A percentile compares a stretch with the other conserved stretches of the same genome.
Conservation (phyloP, 2,888 invertebrate genomes). For the Patella pellucida region DNA sequence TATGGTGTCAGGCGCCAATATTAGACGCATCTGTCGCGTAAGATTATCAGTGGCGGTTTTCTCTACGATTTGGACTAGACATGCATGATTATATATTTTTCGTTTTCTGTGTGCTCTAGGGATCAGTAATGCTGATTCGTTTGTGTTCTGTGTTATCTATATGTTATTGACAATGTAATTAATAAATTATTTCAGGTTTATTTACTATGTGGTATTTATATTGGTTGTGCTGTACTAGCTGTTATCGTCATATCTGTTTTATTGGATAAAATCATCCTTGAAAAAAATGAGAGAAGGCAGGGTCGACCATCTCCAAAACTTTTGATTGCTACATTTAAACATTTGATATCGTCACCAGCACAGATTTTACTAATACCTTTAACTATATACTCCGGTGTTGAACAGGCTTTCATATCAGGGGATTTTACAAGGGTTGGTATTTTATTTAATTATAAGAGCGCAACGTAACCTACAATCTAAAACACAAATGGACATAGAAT, state of each 20-base stretch:
- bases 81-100: too few species aligned
- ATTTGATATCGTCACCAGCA: conserved; percentile 86
- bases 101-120: too few species aligned
- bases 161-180: too few species aligned
- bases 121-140: too few species aligned
- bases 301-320: conserved; percentile 42
- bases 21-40: too few species aligned
- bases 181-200: conserved; percentile 78
- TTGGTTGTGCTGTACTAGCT: conserved; percentile 87
- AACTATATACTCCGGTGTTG: conserved; percentile 96
- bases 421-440: conserved; percentile 73
- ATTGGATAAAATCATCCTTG: conserved; percentile 77
- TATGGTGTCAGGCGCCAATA: too few species aligned
- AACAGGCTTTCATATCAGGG: conserved; percentile 95
- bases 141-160: too few species aligned
- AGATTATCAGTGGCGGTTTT: too few species aligned
- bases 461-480: too few species aligned
- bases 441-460: too few species aligned
- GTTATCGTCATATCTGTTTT: conserved; percentile 88
- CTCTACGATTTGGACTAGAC: too few species aligned
- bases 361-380: conserved; percentile 94
- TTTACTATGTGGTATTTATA: conserved; percentile 89
- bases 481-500: too few species aligned
- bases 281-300: conserved; percentile 36
- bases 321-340: conserved; percentile 82